Evolutionary conservation across 2,113 vertebrate species (phyloP).

Genomic region (Crotalus horridus): DNA sequence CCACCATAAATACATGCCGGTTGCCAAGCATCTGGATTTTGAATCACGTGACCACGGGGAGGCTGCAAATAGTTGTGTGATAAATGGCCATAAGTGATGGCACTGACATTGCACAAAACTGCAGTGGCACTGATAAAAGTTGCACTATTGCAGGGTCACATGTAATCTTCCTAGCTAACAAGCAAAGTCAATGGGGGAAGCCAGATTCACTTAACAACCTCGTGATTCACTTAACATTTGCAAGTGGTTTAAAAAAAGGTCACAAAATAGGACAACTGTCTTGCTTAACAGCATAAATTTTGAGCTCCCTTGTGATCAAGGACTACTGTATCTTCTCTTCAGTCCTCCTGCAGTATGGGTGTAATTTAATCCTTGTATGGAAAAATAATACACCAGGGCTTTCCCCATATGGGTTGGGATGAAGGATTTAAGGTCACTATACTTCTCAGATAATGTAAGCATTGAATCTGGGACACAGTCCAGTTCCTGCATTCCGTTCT

Average conservation of each 20-base stretch:
- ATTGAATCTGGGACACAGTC: not conserved
- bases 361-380: not conserved
- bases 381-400: not conserved
- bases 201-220: not conserved
- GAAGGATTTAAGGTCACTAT: not conserved
- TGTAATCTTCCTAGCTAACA: not conserved
- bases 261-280: not conserved
- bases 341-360: not conserved
- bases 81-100: no score
- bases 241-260: not conserved
- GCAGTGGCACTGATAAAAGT: no score
- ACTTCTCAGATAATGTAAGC: not conserved
- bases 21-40: no score
- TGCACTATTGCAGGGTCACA: no score
- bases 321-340: not conserved
- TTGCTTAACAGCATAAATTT: not conserved
- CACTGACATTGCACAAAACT: no score
- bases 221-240: not conserved
- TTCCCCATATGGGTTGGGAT: not conserved
- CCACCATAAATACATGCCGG: no score
- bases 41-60: no score
- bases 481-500: not conserved
- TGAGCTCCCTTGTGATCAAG: not conserved
- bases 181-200: not conserved
- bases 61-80: no score